These are phyloP conservation scores for Saccopteryx leptura DNA, from an alignment of 2,113 vertebrate genomes.

Conservation along the genomic window DNA sequence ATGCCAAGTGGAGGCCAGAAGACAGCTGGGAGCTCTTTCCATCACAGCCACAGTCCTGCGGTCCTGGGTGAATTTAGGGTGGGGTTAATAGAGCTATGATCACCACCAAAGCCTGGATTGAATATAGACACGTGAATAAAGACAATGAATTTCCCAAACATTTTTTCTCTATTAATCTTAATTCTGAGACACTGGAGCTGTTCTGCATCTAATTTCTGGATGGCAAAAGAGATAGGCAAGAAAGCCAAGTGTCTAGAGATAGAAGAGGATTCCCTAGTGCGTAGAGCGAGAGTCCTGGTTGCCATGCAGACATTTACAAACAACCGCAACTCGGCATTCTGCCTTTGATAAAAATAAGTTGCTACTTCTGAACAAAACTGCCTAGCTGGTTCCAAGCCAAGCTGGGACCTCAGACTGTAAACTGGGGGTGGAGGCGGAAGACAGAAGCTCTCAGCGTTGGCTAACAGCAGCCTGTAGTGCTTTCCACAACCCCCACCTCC, in stretches of 20 bases:
- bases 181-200: not conserved
- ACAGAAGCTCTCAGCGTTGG: conserved; percentile 49
- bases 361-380: conserved; percentile 67
- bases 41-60: not conserved
- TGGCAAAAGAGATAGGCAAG: conserved; percentile 1
- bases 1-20: not conserved
- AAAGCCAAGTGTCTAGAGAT: not conserved
- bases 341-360: conserved; percentile 77
- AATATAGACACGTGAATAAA: not conserved
- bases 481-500: not conserved
- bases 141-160: not conserved
- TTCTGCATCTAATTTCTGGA: not conserved
- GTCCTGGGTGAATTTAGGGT: not conserved
- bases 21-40: not conserved
- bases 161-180: no score
- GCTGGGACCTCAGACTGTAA: conserved; percentile 10
- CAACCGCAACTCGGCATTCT: conserved; percentile 29
- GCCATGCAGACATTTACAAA: conserved; percentile 45
- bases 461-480: conserved; percentile 27
- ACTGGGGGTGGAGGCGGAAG: not conserved
- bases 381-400: conserved; percentile 59
- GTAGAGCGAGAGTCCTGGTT: not conserved
- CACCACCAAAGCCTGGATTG: not conserved
- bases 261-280: not conserved
- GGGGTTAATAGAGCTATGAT: not conserved